These are phyloP conservation scores for Spodoptera litura DNA, from an alignment of 1,140 invertebrate genomes.

Conservation along the genomic window DNA sequence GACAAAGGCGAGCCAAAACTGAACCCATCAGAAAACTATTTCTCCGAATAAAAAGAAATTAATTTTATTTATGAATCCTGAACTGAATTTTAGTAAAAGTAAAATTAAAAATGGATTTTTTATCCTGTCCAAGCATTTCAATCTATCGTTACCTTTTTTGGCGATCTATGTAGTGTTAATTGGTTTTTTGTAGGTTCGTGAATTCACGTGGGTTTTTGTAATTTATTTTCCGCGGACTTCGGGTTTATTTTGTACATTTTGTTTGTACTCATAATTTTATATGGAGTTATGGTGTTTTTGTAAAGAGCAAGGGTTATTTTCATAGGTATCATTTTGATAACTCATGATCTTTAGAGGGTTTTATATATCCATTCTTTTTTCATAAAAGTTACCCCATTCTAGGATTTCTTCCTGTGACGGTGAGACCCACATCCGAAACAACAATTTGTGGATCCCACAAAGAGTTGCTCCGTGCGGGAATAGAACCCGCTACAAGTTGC, in stretches of 20 bases:
- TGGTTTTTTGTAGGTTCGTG: conserved; percentile 1
- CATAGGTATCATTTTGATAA: too few species aligned
- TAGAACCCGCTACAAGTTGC: too few species aligned
- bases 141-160: conserved; percentile 6
- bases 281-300: too few species aligned
- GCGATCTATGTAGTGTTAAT: conserved; percentile 13
- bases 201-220: neutral
- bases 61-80: neutral
- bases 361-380: too few species aligned
- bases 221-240: neutral
- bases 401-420: too few species aligned
- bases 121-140: neutral
- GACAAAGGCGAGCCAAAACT: conserved; percentile 13
- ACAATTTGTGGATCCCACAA: too few species aligned
- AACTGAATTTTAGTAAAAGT: neutral
- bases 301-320: too few species aligned
- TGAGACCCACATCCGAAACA: too few species aligned
- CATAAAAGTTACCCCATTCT: too few species aligned
- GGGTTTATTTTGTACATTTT: neutral
- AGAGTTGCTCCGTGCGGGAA: too few species aligned
- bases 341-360: too few species aligned
- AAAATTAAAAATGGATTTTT: conserved; percentile 30
- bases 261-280: too few species aligned
- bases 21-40: conserved; percentile 24
- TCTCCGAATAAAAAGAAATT: conserved; percentile 22